Evolutionary conservation across 2,113 vertebrate species (phyloP).

Genomic region (Hyla sarda): DNA sequence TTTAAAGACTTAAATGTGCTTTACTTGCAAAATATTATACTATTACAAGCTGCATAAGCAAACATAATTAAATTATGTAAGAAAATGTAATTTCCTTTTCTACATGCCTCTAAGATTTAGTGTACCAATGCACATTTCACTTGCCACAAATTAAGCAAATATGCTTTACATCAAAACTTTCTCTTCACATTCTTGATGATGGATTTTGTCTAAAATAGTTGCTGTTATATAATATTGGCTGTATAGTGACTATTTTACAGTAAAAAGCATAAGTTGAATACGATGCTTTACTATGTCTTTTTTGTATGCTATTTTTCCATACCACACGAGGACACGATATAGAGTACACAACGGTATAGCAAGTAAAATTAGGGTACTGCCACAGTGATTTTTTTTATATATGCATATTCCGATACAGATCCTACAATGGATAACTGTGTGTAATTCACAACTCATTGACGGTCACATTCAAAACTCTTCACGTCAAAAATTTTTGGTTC

Average conservation of each 20-base stretch:
- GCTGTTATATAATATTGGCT: background rate
- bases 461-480: too few species aligned
- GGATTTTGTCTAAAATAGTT: background rate
- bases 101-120: conserved; percentile 25
- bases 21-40: conserved; percentile 28
- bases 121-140: conserved; percentile 16
- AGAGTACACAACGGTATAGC: too few species aligned
- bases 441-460: too few species aligned
- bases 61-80: conserved; percentile 26
- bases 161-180: conserved; percentile 39
- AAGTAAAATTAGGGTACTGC: too few species aligned
- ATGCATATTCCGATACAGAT: too few species aligned
- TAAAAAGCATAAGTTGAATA: too few species aligned
- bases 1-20: conserved; percentile 22
- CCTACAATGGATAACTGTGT: too few species aligned
- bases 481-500: too few species aligned
- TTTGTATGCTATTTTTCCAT: too few species aligned
- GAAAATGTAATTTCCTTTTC: conserved; percentile 24
- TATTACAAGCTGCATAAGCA: conserved; percentile 32
- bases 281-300: too few species aligned
- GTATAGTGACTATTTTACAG: background rate
- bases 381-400: too few species aligned
- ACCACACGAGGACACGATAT: too few species aligned
- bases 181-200: conserved; percentile 11
- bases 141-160: conserved; percentile 32